Evolutionary conservation across 2,888 invertebrate species (phyloP), one percentile per base, ranked within the genome.

Genomic region (Agriopis marginaria): DNA sequence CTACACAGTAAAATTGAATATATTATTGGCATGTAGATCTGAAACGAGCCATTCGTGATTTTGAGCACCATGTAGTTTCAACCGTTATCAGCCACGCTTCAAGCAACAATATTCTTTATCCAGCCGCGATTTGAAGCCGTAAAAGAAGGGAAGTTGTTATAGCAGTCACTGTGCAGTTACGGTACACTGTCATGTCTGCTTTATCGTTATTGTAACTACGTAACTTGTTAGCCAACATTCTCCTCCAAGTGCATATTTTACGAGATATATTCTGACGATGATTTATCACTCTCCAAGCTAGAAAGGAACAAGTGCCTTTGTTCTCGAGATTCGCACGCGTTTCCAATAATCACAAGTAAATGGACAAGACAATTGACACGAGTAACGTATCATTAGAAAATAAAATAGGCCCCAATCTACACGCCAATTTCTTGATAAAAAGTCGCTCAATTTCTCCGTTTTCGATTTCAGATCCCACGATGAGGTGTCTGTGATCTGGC

Each of bases 401-500:
- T 62, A 68, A 59, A 68, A 62, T 62, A 59, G 51, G 50, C 47
- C 66, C 67, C 66, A 63, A 63, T 59, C 58, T 39, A 23, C 53
- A 56, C 62, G 67, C 39, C 60, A 66, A 61, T 60, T 65, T 71
- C 62, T 66, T 51, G 51, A 71, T 50, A 73, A 74, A 69, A 70
- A 69, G 66, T 66, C 62, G 40, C 69, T 77, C 66, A 77, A 73
- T 72, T 14, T 42, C 32, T 63, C 58, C 71, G 83, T 75, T 88
- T 77, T 86, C 78, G 74, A 75, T 93, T 94, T 75, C 92, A 94
- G 93, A 87, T 87, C 80, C 81, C 87, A 89, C 79, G 77, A 94
- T 92, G 93, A 90, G 87, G 89, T 89, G 87, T 85, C 86, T 85
- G 85, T 92, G 89, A 91, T 85, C 82, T 74, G 74, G 72, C 63